These are phyloP conservation scores for Cryptus armator DNA, from an alignment of 2,888 invertebrate species.

Conservation along the genomic window DNA sequence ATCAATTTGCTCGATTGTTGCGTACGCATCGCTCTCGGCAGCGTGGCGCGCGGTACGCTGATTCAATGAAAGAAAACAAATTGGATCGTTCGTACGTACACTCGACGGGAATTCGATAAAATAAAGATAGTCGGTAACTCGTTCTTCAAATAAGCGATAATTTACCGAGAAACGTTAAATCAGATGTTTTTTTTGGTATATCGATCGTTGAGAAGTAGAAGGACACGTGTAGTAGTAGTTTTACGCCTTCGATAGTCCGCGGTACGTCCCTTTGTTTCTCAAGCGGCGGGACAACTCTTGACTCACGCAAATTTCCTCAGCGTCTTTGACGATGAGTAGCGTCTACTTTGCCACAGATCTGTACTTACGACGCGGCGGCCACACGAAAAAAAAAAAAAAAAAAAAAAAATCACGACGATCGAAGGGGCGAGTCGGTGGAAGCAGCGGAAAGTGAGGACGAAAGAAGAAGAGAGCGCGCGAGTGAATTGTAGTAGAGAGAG, in stretches of 20 bases:
- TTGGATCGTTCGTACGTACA: not conserved
- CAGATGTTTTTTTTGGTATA: too few relatives aligned
- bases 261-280: too few relatives aligned
- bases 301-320: not conserved
- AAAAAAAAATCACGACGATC: not conserved
- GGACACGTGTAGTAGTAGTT: too few relatives aligned
- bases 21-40: not conserved
- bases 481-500: not conserved
- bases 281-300: not conserved
- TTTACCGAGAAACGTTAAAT: too few relatives aligned
- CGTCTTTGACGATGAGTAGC: not conserved
- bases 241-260: too few relatives aligned
- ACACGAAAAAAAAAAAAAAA: not conserved
- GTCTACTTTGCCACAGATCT: not conserved
- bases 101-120: not conserved
- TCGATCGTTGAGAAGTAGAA: too few relatives aligned
- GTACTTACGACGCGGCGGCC: not conserved
- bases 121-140: not conserved
- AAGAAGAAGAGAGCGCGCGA: not conserved
- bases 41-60: not conserved
- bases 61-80: not conserved
- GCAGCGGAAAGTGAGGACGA: slow-evolving; percentile 6
- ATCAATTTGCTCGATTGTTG: not conserved
- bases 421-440: slow-evolving; percentile 8
- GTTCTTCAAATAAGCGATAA: too few relatives aligned